Evolutionary conservation across 2,113 vertebrate species (phyloP).

Genomic region (Phyllostomus discolor): DNA sequence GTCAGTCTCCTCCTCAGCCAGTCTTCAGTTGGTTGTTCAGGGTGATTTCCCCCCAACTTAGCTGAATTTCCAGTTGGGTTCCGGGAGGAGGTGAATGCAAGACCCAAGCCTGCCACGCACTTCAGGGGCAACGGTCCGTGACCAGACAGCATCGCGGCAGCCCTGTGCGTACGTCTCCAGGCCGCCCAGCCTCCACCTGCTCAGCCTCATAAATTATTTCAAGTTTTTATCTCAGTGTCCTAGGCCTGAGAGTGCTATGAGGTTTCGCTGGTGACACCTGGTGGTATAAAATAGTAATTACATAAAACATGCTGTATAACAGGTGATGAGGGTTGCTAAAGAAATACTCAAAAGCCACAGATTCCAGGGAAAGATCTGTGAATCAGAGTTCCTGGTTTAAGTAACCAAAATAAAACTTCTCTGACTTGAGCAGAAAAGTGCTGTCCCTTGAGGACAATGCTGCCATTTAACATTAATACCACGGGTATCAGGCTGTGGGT

Average conservation of each 20-base stretch:
- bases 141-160: too few relatives aligned
- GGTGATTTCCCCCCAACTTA: too few relatives aligned
- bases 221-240: neutral
- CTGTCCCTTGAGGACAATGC: neutral
- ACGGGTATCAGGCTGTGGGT: neutral
- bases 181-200: too few relatives aligned
- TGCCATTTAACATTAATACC: neutral
- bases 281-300: slow-evolving; percentile 1
- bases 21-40: too few relatives aligned
- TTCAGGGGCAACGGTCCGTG: too few relatives aligned
- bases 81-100: too few relatives aligned
- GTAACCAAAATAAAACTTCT: neutral
- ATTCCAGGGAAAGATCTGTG: neutral
- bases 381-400: neutral
- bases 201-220: neutral
- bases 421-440: neutral
- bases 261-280: neutral
- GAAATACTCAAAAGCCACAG: neutral
- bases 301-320: neutral
- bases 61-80: too few relatives aligned
- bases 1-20: too few relatives aligned
- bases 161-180: too few relatives aligned
- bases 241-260: neutral
- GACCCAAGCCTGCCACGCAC: too few relatives aligned
- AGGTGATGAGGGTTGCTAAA: neutral